Conservation (phyloP, 2,113 vertebrate species). For the chimpanzee (Pan troglodytes) region NHGRI_mPanTro3-v2.1_pri NC_072403.2:148008501-148009000, state of each 20-base stretch:
- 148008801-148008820: background rate
- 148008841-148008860: background rate
- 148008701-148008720: background rate
- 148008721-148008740: background rate
- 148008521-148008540: background rate
- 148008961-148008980: background rate
- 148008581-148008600: background rate
- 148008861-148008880: background rate
- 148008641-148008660: constrained; percentile 21
- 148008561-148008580: background rate
- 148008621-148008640: background rate
- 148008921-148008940: background rate
- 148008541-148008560: background rate
- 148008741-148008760: background rate
- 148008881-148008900: background rate
- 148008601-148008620: background rate
- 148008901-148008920: background rate
- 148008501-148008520: background rate
- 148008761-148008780: constrained; percentile 31
- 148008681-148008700: background rate
- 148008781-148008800: background rate
- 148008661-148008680: background rate
- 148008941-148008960: constrained; percentile 1
- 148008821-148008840: background rate
- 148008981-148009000: background rate